Conservation (phyloP, 2,797 vertebrate genomes). For the Orestias chungarensis region DNA sequence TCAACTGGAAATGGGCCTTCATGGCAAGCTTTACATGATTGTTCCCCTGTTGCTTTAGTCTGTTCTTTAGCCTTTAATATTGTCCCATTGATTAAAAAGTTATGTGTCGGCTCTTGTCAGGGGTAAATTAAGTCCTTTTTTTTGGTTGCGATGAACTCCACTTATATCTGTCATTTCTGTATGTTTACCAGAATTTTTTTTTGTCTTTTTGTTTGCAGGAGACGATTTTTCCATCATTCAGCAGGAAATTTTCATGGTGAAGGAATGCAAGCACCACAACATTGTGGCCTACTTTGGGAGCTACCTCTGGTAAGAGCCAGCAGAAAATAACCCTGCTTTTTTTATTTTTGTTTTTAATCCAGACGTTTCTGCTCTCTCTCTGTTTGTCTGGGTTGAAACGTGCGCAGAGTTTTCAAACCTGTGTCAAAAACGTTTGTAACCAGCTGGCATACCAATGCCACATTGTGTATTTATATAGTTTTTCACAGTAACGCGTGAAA, state of each 20-base stretch:
- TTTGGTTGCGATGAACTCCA: no score
- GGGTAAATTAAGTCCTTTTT: background rate
- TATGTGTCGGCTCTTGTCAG: background rate
- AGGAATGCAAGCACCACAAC: conserved; percentile 98
- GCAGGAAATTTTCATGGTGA: conserved; percentile 99
- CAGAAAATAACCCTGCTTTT: conserved; percentile 39
- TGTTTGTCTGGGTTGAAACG: background rate
- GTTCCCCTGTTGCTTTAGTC: background rate
- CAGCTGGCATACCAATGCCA: conserved; percentile 30
- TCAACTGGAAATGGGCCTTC: conserved; percentile 22
- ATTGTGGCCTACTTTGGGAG: conserved; percentile 99
- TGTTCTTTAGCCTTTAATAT: background rate
- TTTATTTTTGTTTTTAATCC: conserved; percentile 41
- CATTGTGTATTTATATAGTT: conserved; percentile 34
- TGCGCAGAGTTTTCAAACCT: conserved; percentile 26
- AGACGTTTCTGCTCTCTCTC: conserved; percentile 7
- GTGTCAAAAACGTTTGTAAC: conserved; percentile 28
- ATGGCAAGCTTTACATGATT: conserved; percentile 17
- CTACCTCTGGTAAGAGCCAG: conserved; percentile 92
- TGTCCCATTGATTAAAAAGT: background rate
- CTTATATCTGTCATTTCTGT: conserved; percentile 40
- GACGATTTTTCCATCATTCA: conserved; percentile 99
- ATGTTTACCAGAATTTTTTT: conserved; percentile 81
- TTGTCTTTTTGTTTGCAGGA: conserved; percentile 80
- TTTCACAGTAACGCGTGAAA: conserved; percentile 51